Evolutionary conservation across 2,113 vertebrate species (phyloP), one percentile per base, ranked within the genome.

Genomic region (Nematolebias whitei): DNA sequence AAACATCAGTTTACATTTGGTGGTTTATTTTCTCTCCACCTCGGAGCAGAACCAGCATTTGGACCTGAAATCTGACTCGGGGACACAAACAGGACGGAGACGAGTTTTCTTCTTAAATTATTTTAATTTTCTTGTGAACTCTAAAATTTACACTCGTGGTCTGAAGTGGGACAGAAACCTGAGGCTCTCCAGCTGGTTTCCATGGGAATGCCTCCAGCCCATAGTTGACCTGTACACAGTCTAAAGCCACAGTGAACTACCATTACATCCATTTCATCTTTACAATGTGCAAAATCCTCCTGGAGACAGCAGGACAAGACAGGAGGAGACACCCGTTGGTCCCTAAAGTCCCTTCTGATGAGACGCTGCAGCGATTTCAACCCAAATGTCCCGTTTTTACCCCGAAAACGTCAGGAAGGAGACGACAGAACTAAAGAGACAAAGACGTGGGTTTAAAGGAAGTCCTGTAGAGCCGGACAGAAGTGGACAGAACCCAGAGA

Each of bases 231-330:
- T 95, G 94, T 95, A 86, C 89, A 88, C 94, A 96, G 94, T 94
- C 94, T 93, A 93, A 96, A 90, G 96, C 96, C 96, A 96, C 96
- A 96, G 95, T 94, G 94, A 95, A 94, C 96, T 96, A 96, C 94
- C 93, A 95, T 96, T 95, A 91, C 90, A 90, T 90, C 90, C 88
- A 89, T 84, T 87, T 89, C 93, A 93, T 95, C 96, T 97, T 96
- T 96, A 98, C 95, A 96, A 95, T 97, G 96, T 98, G 96, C 96
- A 99, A 98, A 97, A 96, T 95, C 94, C 93, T 95, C 94, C 93
- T 91, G 88, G 87, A 84, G 92, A 94, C 93, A 96, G 93, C 93
- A 92, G 94, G 93, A 94, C 79, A 91, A 95, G 71, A 75, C 65
- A 67, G 40, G 47, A 80, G 72, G 74, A 85, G 90, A 81, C 14